Conservation (phyloP, 2,113 vertebrate species). For the Psilopsiagon aymara region DNA sequence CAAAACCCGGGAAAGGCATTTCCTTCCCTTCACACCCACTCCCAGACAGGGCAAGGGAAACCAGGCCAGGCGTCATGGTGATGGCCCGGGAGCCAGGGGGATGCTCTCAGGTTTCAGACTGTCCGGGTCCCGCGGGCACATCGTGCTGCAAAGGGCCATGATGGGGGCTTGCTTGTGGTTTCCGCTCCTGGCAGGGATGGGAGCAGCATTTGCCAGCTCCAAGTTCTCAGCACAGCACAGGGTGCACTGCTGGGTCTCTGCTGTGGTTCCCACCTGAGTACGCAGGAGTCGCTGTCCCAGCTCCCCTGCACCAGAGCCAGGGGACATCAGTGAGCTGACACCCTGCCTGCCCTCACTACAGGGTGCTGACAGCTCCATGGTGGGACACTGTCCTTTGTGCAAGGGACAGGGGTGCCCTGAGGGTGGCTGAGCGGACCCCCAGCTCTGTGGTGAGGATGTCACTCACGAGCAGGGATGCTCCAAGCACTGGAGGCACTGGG, state of each 20-base stretch:
- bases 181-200: background rate
- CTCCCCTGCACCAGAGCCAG: fast-evolving
- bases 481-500: background rate
- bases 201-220: background rate
- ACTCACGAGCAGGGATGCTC: background rate
- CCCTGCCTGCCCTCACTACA: fast-evolving
- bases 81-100: background rate
- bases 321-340: background rate
- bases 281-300: fast-evolving
- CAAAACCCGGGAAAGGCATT: background rate
- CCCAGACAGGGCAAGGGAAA: fast-evolving
- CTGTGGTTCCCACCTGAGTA: background rate
- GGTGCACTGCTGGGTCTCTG: too few relatives aligned
- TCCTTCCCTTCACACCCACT: background rate
- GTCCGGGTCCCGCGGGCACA: background rate
- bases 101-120: background rate
- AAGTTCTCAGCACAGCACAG: fast-evolving
- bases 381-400: background rate
- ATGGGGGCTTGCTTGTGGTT: background rate
- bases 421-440: fast-evolving
- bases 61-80: background rate
- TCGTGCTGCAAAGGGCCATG: fast-evolving
- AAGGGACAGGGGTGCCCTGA: background rate
- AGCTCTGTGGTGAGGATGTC: background rate
- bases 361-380: background rate